These are phyloP conservation scores for Rhopalosiphum padi DNA, from an alignment of 1,140 invertebrate genomes.

Conservation along the genomic window DNA sequence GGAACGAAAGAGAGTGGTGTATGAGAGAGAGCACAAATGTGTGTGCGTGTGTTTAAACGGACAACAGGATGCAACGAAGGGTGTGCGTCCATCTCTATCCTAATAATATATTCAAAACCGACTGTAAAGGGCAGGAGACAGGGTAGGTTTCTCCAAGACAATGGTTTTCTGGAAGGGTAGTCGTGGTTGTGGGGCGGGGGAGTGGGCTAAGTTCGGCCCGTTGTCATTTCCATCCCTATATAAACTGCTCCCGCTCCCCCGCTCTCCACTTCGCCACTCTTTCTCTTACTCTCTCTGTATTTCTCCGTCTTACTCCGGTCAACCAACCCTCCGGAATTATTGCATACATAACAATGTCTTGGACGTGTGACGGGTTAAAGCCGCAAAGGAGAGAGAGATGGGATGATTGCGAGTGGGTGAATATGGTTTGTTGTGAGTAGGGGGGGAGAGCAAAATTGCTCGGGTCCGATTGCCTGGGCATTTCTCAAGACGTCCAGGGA, in stretches of 20 bases:
- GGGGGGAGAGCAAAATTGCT: conserved; percentile 44
- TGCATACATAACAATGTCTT: conserved; percentile 56
- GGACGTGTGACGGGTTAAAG: conserved; percentile 57
- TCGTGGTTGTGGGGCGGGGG: background rate
- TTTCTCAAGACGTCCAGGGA: conserved; percentile 58
- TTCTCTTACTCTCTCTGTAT: conserved; percentile 4
- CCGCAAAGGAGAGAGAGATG: conserved; percentile 41
- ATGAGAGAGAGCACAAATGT: background rate
- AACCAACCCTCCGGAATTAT: conserved; percentile 56
- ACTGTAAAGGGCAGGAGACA: conserved; percentile 42
- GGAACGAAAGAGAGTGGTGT: too few species aligned
- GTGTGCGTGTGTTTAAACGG: conserved; percentile 43
- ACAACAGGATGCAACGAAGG: conserved; percentile 54
- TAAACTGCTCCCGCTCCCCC: conserved; percentile 4
- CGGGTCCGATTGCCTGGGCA: conserved; percentile 58
- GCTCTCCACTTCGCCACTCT: background rate
- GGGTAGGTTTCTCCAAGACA: conserved; percentile 55
- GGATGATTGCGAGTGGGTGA: background rate
- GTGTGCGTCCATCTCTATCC: conserved; percentile 56
- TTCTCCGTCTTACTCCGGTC: conserved; percentile 45
- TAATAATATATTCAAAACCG: conserved; percentile 58
- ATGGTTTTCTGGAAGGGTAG: conserved; percentile 45
- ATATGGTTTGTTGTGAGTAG: background rate
- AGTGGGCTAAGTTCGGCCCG: conserved; percentile 52
- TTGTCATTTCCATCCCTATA: conserved; percentile 56